Base-by-base conservation (phyloP, 2,888 invertebrate genomes). In the Alloplasta piceator region DNA sequence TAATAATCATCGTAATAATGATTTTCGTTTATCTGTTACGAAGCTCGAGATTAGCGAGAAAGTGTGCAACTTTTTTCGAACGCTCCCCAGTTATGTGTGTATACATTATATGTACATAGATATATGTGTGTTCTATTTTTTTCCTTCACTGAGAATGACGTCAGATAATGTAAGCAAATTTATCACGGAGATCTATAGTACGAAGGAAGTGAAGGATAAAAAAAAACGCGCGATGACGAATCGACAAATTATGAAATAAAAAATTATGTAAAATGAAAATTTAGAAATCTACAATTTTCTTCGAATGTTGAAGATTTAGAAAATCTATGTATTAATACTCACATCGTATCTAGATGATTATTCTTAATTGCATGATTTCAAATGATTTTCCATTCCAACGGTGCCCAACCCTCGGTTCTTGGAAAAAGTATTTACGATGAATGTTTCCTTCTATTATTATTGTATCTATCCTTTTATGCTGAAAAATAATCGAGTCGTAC, bases 81-180 rank as follows among this genome's bases (percentile, higher is more conserved):
- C 58, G 38, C 6, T 14, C 4, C 7, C 43, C 4, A 43, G 2
- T 52, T 5, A 52, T 50, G 14, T n/a, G 12, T 50, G 5, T 50
- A 14, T 50, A 50, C 14, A 50, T 14, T n/a, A n/a, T n/a, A n/a
- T 9, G n/a, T 58, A 9, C n/a, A 38, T 58, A 26, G 9, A 12
- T 58, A 56, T 26, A 58, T 38, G 5, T 36, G 38, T 58, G 5
- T 12, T 26, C 6, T 3, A 4, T 38, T n/a, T 41, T n/a, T 10
- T 41, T 39, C 41, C 39, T 3, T 56, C 6, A 60, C 60, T 7
- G 41, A 41, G 12, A 41, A 60, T 60, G 39, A 60, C 60, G 60
- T 60, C 60, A 14, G 41, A 6, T 14, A 14, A 12, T 41, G 60
- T 9, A 60, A 60, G 14, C 60, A 60, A 41, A 60, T 60, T 41